phyloP scores from a whole-genome alignment of 1,140 invertebrate species.

The Drosophila kikkawai region DNA sequence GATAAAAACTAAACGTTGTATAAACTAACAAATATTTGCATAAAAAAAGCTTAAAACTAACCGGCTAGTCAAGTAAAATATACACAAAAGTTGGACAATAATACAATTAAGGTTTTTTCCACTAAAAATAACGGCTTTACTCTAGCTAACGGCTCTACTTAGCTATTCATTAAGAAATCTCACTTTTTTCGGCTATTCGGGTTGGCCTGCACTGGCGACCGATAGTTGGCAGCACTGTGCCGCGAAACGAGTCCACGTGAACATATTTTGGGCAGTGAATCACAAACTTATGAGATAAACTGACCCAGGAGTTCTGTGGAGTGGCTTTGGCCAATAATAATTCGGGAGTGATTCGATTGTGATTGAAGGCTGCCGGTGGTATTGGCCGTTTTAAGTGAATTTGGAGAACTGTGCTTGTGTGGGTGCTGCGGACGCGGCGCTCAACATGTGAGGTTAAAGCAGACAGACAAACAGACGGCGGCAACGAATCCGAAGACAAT shows the following conservation, averaged over 20 bases:
- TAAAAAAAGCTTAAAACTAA: neutral
- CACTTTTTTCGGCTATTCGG: neutral
- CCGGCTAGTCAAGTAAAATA: too few species aligned
- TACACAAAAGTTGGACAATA: neutral
- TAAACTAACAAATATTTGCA: too few species aligned
- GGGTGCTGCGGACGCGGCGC: conserved; percentile 70
- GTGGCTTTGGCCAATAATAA: conserved; percentile 22
- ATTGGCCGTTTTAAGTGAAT: neutral
- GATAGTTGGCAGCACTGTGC: conserved; percentile 24
- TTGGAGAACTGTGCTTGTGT: conserved; percentile 38
- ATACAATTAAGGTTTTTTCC: neutral
- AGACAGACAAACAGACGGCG: conserved; percentile 65
- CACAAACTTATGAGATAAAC: conserved; percentile 65
- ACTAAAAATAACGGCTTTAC: neutral
- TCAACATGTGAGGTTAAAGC: conserved; percentile 83
- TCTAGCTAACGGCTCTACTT: too few species aligned
- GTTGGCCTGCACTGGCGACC: neutral
- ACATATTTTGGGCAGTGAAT: conserved; percentile 70
- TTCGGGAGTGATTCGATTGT: conserved; percentile 8
- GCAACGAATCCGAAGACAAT: conserved; percentile 47
- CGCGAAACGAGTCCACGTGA: conserved; percentile 74
- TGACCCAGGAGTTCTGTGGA: conserved; percentile 22
- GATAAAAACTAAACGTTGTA: too few species aligned
- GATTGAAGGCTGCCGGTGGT: neutral
- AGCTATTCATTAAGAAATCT: neutral